Evolutionary conservation across 2,797 vertebrate species (phyloP), one percentile per base, ranked within the genome.

Genomic region (Tamandua tetradactyla): DNA sequence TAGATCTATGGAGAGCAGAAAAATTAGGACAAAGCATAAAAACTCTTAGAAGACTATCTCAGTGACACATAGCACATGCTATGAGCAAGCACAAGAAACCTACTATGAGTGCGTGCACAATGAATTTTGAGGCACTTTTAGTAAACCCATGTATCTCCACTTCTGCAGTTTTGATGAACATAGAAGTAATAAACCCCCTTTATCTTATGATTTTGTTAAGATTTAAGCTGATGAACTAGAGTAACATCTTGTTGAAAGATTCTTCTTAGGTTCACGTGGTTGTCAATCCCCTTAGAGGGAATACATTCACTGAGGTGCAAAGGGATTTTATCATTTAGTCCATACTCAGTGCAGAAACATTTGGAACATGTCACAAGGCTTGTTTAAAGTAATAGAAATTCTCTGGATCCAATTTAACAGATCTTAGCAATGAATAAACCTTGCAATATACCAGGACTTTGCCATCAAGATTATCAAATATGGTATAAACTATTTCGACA

Each of bases 241-340:
- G 44, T 23, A 5, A 8, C 27, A 55, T 17, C 25, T 40, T 17
- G 2, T 8, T 1, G 44, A 9, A 6, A 44, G n/a, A 52, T 10
- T 7, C 5, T 59, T 55, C 35, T 62, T 61, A 44, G 68, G 3
- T 32, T 61, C 27, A 22, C 7, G 3, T 22, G 42, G 14, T 2
- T 75, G 30, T 75, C 57, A 40, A 2, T 25, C 72, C 17, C 32
- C 42, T 66, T 23, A 35, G 5, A 52, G 44, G 5, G 4, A 66
- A 78, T 18, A 18, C 7, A 35, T 52, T 74, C 23, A 55, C 12
- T n/a, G 57, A 30, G 5, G 4, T 17, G 42, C 0, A 23, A 17
- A 35, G 2, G 7, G 0, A 12, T 7, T 30, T 35, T 5, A 8
- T 0, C 0, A 4, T 4, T 47, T 4, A 8, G 11, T 4, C n/a